Percentiles rank a stretch among this genome's conserved stretches.
Evolutionary conservation across 2,113 vertebrate genomes (phyloP).

Genomic region (Oreochromis aureus): DNA sequence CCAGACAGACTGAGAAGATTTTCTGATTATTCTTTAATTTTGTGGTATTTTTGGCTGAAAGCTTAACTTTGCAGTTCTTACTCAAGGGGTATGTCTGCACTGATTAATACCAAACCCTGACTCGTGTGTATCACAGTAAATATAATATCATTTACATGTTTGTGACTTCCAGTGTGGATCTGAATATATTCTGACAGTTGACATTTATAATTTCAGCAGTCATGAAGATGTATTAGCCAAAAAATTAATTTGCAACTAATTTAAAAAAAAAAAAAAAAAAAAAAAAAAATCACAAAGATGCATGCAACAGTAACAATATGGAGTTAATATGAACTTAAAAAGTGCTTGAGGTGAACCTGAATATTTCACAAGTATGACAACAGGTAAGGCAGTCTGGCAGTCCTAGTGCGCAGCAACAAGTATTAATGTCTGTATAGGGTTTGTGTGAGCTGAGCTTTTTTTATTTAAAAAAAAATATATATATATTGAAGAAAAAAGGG

Average conservation of each 20-base stretch:
- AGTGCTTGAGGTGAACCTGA: constrained; percentile 44
- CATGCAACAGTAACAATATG: constrained; percentile 58
- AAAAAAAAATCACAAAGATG: constrained; percentile 9
- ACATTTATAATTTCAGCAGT: constrained; percentile 12
- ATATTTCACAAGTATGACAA: constrained; percentile 9
- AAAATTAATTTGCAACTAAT: constrained; percentile 1
- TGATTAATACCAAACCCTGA: constrained; percentile 11
- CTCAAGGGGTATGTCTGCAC: not conserved
- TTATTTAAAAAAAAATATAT: not conserved
- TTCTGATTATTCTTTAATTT: constrained; percentile 38
- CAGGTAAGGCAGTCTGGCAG: constrained; percentile 47
- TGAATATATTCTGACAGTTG: constrained; percentile 12
- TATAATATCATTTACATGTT: not conserved
- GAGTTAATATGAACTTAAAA: constrained; percentile 22
- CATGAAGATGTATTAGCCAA: not conserved
- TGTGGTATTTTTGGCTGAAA: constrained; percentile 33
- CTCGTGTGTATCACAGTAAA: constrained; percentile 20
- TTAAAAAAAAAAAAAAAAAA: constrained; percentile 1
- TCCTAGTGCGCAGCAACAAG: constrained; percentile 20
- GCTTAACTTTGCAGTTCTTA: not conserved
- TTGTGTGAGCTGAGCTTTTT: not conserved
- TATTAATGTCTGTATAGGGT: not conserved
- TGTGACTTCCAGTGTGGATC: not conserved
- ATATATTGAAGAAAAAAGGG: not conserved
- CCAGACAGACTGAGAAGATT: not conserved